A percentile compares a stretch with the other conserved stretches of the same genome.
phyloP scores from a whole-genome alignment of 2,888 invertebrate genomes.

The Drosophila monieri region DNA sequence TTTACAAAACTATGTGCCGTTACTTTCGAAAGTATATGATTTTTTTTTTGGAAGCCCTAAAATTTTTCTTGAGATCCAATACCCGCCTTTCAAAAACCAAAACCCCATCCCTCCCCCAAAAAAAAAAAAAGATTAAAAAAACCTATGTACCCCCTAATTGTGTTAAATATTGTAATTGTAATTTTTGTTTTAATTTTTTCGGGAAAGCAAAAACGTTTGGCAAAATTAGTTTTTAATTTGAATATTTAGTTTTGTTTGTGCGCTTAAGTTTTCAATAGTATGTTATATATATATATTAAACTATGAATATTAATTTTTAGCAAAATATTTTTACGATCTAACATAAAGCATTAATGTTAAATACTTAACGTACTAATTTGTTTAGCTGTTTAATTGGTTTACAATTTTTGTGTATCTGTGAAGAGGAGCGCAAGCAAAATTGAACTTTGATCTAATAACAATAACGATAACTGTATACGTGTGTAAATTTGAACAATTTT shows the following conservation, averaged over 20 bases:
- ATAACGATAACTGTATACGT: conserved; percentile 54
- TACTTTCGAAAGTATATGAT: conserved; percentile 37
- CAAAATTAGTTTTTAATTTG: conserved; percentile 79
- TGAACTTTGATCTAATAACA: conserved; percentile 46
- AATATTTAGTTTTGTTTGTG: conserved; percentile 76
- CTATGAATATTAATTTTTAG: conserved; percentile 80
- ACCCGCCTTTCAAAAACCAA: conserved; percentile 3
- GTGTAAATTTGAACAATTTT: conserved; percentile 58
- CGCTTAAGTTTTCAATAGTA: conserved; percentile 78
- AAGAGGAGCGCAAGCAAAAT: conserved; percentile 59
- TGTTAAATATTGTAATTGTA: conserved; percentile 77
- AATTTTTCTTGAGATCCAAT: conserved; percentile 21
- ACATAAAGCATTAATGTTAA: conserved; percentile 62
- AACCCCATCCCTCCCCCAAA: not conserved
- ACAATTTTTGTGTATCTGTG: conserved; percentile 60
- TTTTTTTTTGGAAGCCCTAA: not conserved
- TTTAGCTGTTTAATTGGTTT: conserved; percentile 72
- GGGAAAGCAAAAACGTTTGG: conserved; percentile 83
- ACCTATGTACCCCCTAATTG: conserved; percentile 37
- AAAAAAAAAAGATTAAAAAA: too few relatives aligned
- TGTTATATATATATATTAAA: conserved; percentile 70
- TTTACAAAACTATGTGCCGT: conserved; percentile 46
- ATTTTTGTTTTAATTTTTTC: conserved; percentile 71
- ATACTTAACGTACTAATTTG: conserved; percentile 64
- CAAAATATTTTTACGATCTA: conserved; percentile 77